These are phyloP conservation scores for Leptatherina wallacei DNA, from an alignment of 2,797 vertebrate species.

Conservation along the genomic window DNA sequence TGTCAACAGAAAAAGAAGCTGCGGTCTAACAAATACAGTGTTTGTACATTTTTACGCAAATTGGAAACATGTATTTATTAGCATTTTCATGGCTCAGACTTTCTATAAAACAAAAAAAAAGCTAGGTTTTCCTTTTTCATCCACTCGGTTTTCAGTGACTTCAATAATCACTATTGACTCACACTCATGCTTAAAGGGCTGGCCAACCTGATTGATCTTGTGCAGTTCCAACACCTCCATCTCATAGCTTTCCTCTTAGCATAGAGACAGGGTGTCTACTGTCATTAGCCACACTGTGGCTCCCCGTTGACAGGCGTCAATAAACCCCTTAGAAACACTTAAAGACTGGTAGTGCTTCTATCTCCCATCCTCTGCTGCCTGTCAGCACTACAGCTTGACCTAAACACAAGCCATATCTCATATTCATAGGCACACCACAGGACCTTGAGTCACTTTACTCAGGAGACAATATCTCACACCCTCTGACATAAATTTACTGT, in stretches of 20 bases:
- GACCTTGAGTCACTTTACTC: slow-evolving; percentile 10
- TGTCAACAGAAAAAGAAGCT: neutral
- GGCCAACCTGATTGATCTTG: slow-evolving; percentile 48
- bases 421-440: slow-evolving; percentile 22
- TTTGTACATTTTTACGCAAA: neutral
- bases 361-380: slow-evolving; percentile 18
- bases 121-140: neutral
- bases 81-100: too few species aligned
- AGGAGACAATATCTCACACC: slow-evolving; percentile 21
- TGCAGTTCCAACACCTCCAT: slow-evolving; percentile 33
- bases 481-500: slow-evolving; percentile 12
- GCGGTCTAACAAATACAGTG: neutral
- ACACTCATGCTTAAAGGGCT: neutral
- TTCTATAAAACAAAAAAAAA: too few species aligned
- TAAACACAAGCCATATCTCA: slow-evolving; percentile 26
- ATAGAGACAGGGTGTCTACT: slow-evolving; percentile 30
- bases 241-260: slow-evolving; percentile 25
- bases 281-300: slow-evolving; percentile 54
- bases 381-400: slow-evolving; percentile 32
- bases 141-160: neutral
- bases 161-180: neutral
- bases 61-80: neutral
- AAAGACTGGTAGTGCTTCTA: slow-evolving; percentile 23
- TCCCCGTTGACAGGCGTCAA: slow-evolving; percentile 60
- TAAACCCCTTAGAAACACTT: slow-evolving; percentile 57